These are phyloP conservation scores for Heliconius hortense DNA, from an alignment of 2,888 invertebrate genomes.

Conservation along the genomic window DNA sequence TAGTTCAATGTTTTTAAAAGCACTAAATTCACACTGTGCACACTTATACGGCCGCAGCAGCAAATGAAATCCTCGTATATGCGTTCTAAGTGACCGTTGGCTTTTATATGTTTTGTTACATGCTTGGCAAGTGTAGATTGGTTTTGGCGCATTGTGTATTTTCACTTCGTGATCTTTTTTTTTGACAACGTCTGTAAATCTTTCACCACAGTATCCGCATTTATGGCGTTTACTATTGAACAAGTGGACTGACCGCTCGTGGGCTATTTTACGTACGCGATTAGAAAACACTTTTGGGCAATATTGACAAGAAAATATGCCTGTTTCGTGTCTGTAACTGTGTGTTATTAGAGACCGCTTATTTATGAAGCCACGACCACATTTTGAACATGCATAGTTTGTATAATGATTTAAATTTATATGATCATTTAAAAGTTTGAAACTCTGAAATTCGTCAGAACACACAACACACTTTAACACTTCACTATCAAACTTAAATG, in stretches of 20 bases:
- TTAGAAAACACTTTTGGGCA: constrained; percentile 42
- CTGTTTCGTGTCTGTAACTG: constrained; percentile 40
- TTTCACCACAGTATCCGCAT: constrained; percentile 27
- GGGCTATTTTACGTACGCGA: background rate
- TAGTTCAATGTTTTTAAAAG: constrained; percentile 55
- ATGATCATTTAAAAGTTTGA: constrained; percentile 52
- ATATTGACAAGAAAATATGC: constrained; percentile 44
- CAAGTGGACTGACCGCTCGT: constrained; percentile 11
- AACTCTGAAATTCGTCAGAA: constrained; percentile 45
- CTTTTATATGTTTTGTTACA: constrained; percentile 56
- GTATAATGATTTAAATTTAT: constrained; percentile 51
- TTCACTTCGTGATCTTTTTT: constrained; percentile 48
- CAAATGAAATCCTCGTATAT: constrained; percentile 44
- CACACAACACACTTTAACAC: constrained; percentile 50
- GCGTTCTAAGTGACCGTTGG: constrained; percentile 50
- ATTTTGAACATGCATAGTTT: constrained; percentile 52
- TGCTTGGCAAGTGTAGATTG: constrained; percentile 46
- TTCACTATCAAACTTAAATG: constrained; percentile 52
- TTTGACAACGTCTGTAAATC: constrained; percentile 18
- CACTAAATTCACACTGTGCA: constrained; percentile 44
- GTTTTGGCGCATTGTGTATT: constrained; percentile 45
- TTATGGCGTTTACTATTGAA: constrained; percentile 22
- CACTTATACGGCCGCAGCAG: constrained; percentile 48
- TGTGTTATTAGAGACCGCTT: constrained; percentile 38
- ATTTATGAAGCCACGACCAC: constrained; percentile 49